phyloP scores from a whole-genome alignment of 2,797 vertebrate species.

The Chelmon rostratus region DNA sequence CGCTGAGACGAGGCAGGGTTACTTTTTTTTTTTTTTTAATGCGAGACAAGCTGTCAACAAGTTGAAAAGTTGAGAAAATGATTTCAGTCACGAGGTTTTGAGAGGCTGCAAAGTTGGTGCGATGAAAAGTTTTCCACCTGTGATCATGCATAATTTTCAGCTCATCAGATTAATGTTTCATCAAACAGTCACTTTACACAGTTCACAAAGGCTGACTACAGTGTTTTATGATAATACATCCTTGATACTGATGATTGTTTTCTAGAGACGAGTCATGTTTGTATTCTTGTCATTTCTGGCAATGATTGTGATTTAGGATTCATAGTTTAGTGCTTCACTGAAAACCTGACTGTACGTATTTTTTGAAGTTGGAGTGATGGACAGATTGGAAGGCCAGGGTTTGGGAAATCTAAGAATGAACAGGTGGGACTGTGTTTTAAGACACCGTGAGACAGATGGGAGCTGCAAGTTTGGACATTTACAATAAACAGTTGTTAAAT shows the following conservation, averaged over 20 bases:
- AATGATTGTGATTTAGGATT: background rate
- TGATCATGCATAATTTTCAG: background rate
- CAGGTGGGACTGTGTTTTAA: slow-evolving; percentile 54
- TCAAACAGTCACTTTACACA: background rate
- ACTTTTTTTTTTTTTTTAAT: slow-evolving; percentile 6
- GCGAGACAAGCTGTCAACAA: slow-evolving; percentile 48
- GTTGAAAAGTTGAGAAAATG: slow-evolving; percentile 12
- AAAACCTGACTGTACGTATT: background rate
- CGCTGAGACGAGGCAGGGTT: slow-evolving; percentile 18
- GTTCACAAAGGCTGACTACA: background rate
- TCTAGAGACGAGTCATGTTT: background rate
- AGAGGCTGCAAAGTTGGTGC: slow-evolving; percentile 5
- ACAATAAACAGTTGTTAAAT: slow-evolving; percentile 44
- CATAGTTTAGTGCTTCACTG: background rate
- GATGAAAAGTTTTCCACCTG: background rate
- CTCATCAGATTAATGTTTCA: background rate
- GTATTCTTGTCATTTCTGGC: background rate
- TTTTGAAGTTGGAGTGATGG: slow-evolving; percentile 31
- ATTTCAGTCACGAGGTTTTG: background rate
- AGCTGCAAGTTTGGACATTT: slow-evolving; percentile 37
- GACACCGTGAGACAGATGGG: slow-evolving; percentile 63
- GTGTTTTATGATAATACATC: background rate
- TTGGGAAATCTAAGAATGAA: slow-evolving; percentile 37
- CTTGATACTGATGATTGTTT: background rate
- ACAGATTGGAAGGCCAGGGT: slow-evolving; percentile 45